These are phyloP conservation scores for Petrolisthes cinctipes DNA, from an alignment of 2,888 invertebrate genomes.

Conservation along the genomic window DNA sequence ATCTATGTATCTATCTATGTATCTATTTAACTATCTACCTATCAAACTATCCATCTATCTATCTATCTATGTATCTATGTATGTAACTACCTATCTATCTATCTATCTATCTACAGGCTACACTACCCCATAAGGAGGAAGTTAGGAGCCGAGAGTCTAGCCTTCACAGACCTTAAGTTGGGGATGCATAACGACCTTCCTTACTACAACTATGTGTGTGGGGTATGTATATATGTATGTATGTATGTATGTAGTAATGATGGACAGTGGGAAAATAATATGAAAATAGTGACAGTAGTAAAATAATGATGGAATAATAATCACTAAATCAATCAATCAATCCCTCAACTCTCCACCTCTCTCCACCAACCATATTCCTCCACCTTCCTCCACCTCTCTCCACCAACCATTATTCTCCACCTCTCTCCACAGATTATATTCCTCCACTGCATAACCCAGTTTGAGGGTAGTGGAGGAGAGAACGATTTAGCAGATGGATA, in stretches of 20 bases:
- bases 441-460: slow-evolving; percentile 74
- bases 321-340: neutral
- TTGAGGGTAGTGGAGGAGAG: slow-evolving; percentile 79
- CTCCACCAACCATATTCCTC: neutral
- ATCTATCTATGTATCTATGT: too few relatives aligned
- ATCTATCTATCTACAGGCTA: slow-evolving; percentile 21
- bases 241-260: too few relatives aligned
- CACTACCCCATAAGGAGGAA: slow-evolving; percentile 72
- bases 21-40: neutral
- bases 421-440: slow-evolving; percentile 67
- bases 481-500: slow-evolving; percentile 83
- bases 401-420: neutral
- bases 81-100: neutral
- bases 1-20: too few relatives aligned
- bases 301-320: too few relatives aligned
- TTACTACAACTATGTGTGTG: slow-evolving; percentile 82
- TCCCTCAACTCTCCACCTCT: neutral
- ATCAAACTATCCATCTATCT: too few relatives aligned
- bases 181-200: slow-evolving; percentile 83
- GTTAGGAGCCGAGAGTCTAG: slow-evolving; percentile 79
- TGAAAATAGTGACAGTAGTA: too few relatives aligned
- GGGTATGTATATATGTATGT: slow-evolving; percentile 70
- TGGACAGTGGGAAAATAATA: too few relatives aligned
- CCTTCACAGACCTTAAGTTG: slow-evolving; percentile 78
- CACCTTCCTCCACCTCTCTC: slow-evolving; percentile 9